phyloP scores from a whole-genome alignment of 2,113 vertebrate genomes.

The Poecile atricapillus region DNA sequence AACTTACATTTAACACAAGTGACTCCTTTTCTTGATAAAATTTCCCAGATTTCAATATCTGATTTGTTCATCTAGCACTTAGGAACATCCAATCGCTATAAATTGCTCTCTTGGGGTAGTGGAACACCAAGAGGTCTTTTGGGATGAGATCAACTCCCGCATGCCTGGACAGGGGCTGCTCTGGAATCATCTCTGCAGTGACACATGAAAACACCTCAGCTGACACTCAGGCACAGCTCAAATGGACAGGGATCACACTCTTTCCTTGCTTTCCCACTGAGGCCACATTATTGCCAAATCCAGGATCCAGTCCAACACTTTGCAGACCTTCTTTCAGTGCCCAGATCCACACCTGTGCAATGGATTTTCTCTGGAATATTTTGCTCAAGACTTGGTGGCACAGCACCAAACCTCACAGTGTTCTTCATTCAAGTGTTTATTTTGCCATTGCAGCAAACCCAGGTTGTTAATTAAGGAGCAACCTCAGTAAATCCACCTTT shows the following conservation, averaged over 20 bases:
- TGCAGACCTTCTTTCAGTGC: background rate
- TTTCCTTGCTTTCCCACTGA: background rate
- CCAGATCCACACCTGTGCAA: background rate
- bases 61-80: background rate
- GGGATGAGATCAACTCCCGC: background rate
- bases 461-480: background rate
- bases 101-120: background rate
- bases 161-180: accelerated
- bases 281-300: accelerated
- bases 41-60: background rate
- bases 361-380: background rate
- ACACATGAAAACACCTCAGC: background rate
- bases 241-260: background rate
- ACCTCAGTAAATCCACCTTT: background rate
- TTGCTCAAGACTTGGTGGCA: background rate
- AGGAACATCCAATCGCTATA: accelerated
- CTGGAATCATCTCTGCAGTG: background rate
- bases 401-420: background rate
- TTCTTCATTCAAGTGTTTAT: background rate
- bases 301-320: background rate
- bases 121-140: background rate
- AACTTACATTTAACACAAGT: no score
- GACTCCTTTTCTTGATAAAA: background rate
- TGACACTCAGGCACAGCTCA: background rate
- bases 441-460: background rate